A percentile compares a stretch with the other conserved stretches of the same genome.
Conservation (phyloP, 2,888 invertebrate genomes). For the Synanthedon tipuliformis region DNA sequence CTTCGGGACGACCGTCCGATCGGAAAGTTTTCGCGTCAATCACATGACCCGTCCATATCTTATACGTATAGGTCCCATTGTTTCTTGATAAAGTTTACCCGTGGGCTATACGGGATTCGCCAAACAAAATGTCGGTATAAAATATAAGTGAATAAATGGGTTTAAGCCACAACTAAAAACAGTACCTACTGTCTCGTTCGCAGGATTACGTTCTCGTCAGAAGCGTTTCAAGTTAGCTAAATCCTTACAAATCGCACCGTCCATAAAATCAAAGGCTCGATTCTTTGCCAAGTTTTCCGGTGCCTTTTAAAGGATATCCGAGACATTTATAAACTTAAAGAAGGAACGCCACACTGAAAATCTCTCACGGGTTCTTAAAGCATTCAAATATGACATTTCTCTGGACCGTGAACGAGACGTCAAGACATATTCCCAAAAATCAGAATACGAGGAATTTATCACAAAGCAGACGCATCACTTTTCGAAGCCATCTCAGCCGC, state of each 20-base stretch:
- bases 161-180: too few species aligned
- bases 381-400: too few species aligned
- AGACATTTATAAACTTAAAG: not conserved
- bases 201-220: not conserved
- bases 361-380: too few species aligned
- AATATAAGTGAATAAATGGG: too few species aligned
- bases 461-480: too few species aligned
- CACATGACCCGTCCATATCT: not conserved
- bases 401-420: too few species aligned
- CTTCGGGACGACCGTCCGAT: not conserved
- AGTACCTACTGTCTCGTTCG: not conserved
- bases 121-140: too few species aligned
- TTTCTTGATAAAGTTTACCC: not conserved
- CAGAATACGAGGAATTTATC: too few species aligned
- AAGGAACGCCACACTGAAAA: not conserved
- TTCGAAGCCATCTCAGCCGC: too few species aligned
- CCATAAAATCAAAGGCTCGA: conserved; percentile 3
- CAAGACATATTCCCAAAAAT: too few species aligned
- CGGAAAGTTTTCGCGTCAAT: not conserved
- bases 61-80: not conserved
- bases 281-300: not conserved
- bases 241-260: conserved; percentile 3
- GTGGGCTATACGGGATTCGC: too few species aligned
- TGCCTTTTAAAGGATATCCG: not conserved
- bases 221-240: not conserved